Evolutionary conservation across 2,888 invertebrate species (phyloP), one percentile per base, ranked within the genome.

Genomic region (Chydorus sphaericus): DNA sequence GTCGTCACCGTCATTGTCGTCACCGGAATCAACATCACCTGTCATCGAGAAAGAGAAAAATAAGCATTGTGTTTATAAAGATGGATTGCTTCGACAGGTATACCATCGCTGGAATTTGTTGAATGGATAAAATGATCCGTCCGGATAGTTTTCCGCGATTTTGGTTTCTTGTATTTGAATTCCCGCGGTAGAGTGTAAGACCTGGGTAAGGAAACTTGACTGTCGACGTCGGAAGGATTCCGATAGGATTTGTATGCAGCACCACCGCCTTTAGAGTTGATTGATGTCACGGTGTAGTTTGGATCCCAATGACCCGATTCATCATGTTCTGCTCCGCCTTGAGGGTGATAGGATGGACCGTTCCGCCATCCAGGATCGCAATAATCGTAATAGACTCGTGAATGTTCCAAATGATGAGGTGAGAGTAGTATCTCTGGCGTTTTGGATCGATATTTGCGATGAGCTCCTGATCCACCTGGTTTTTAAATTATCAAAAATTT

Each of bases 101-200:
- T 67, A 83, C 87, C 88, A 65, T 87, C 87, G 62, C 87, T 87
- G 64, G 87, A 88, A 65, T 89, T 88, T 36, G 86, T 87, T 62
- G 86, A 86, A 10, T 83, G 81, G 23, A 84, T 77, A 63, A 82
- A 82, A 60, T 82, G 79, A 66, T 82, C 80, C 57, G 78, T 71
- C 60, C 79, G 75, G 58, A 80, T 71, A 55, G 78, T 73, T 61
- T 81, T 75, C 60, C 76, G 67, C 33, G 73, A 72, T 59, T 67
- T 70, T 11, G 65, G 74, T 60, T 81, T 71, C 33, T 83, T 71
- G 73, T 83, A 83, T 65, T 85, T 83, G 71, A 88, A 88, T 71
- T 88, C 86, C 16, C 87, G 77, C 1, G 88, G 88, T 52, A 89
- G 71, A 1, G 88, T 89, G 68, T 88, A 88, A 29, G 86, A 87